Percentiles rank a stretch among this genome's conserved stretches.
Conservation (phyloP, 1,140 invertebrate genomes). For the Belonocnema kinseyi region DNA sequence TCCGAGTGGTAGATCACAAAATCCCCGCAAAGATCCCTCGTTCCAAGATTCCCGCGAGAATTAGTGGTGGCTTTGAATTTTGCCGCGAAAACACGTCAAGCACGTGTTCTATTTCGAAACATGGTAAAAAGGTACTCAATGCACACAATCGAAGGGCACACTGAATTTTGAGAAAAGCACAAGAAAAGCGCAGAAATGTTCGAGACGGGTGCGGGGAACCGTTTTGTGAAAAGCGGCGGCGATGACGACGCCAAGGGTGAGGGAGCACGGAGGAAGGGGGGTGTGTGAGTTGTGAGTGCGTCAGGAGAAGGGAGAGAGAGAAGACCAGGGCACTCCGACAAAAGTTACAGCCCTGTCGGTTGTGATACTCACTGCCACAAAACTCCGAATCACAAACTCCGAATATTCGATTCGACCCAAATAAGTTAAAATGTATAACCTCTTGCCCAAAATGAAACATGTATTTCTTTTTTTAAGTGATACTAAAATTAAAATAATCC, state of each 20-base stretch:
- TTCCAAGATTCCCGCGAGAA: conserved; percentile 19
- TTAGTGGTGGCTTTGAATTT: conserved; percentile 23
- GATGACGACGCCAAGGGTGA: conserved; percentile 13
- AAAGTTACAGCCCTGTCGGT: conserved; percentile 26
- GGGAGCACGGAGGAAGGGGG: neutral
- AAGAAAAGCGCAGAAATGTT: neutral
- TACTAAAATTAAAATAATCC: conserved; percentile 44
- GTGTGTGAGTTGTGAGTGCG: neutral
- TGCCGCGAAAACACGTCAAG: conserved; percentile 17
- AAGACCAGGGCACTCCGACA: neutral
- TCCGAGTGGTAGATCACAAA: conserved; percentile 5
- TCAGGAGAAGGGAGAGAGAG: conserved; percentile 27
- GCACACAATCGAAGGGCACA: neutral
- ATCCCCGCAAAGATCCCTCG: neutral
- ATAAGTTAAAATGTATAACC: neutral
- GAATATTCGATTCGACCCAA: neutral
- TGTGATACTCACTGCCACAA: neutral
- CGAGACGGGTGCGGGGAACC: conserved; percentile 13
- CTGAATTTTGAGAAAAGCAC: neutral
- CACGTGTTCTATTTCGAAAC: conserved; percentile 16
- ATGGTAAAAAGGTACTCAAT: neutral
- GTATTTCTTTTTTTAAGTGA: neutral
- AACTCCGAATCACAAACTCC: neutral
- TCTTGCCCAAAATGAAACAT: neutral
- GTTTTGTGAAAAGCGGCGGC: conserved; percentile 20